phyloP scores from a whole-genome alignment of 2,797 vertebrate genomes.

The Enteromius treurensis region DNA sequence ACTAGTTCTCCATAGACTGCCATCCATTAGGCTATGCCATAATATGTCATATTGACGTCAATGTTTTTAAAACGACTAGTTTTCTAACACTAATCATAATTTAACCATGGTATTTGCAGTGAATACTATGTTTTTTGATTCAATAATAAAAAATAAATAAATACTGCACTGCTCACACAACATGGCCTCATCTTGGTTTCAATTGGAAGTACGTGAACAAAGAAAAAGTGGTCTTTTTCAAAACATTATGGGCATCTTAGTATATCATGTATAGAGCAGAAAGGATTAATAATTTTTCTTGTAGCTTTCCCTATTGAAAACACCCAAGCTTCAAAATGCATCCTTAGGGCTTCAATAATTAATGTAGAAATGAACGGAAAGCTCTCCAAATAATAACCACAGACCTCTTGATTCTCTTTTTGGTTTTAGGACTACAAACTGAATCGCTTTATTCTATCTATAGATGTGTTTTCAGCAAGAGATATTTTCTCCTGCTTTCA shows the following conservation, averaged over 20 bases:
- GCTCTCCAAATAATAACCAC: neutral
- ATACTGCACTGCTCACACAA: neutral
- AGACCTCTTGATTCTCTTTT: neutral
- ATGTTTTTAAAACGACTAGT: no score
- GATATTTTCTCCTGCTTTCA: neutral
- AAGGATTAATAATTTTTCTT: neutral
- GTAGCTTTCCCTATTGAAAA: neutral
- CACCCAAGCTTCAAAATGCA: neutral
- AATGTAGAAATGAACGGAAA: neutral
- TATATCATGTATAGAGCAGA: neutral
- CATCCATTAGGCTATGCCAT: no score
- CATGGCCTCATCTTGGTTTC: neutral
- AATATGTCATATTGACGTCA: no score
- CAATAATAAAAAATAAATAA: neutral
- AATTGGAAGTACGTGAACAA: neutral
- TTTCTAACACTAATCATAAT: no score
- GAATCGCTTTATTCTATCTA: neutral
- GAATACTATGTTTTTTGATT: neutral
- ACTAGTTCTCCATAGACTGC: no score
- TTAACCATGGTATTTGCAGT: no score
- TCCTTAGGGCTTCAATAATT: neutral
- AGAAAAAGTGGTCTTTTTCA: neutral
- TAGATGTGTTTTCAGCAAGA: neutral
- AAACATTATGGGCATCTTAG: neutral
- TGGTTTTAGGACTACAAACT: neutral